Evolutionary conservation across 2,113 vertebrate species (phyloP).

Genomic region (Osmerus eperlanus): DNA sequence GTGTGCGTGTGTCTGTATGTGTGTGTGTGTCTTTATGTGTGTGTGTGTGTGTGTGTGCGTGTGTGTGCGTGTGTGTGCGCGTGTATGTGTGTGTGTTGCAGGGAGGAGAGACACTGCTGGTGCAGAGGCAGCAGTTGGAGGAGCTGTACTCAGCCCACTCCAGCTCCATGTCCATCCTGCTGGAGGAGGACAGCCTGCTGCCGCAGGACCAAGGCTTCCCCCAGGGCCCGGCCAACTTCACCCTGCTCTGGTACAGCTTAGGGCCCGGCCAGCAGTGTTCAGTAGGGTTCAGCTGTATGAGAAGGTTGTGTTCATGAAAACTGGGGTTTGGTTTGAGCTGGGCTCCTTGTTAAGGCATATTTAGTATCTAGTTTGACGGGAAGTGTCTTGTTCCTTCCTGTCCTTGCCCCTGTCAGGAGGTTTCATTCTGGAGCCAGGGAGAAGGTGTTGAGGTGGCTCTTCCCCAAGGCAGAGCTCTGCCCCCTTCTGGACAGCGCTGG

Average conservation of each 20-base stretch:
- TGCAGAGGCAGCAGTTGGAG: conserved; percentile 69
- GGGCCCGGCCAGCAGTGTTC: too few relatives aligned
- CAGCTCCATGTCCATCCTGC: conserved; percentile 62
- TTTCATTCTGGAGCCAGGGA: conserved; percentile 60
- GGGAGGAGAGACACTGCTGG: conserved; percentile 67
- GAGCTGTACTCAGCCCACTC: conserved; percentile 64
- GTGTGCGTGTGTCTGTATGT: not conserved
- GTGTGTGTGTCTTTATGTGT: not conserved
- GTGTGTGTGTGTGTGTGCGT: not conserved
- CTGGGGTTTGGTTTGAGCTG: too few relatives aligned
- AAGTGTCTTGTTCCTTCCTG: not conserved
- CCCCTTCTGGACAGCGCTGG: conserved; percentile 69
- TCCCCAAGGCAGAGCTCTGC: conserved; percentile 66
- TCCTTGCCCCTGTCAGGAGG: conserved; percentile 52
- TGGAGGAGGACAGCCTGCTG: conserved; percentile 53
- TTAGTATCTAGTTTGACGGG: too few relatives aligned
- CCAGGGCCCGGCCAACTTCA: conserved; percentile 72
- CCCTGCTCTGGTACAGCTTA: conserved; percentile 6
- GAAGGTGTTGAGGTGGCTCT: conserved; percentile 69
- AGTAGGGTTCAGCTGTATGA: too few relatives aligned
- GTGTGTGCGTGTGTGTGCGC: not conserved
- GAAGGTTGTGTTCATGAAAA: too few relatives aligned
- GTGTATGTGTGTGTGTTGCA: conserved; percentile 27
- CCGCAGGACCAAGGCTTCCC: conserved; percentile 45
- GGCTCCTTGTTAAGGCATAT: too few relatives aligned